Conservation (phyloP, 64 coral and sea anemone species). For the Hydrozoanthus tunicans region DNA sequence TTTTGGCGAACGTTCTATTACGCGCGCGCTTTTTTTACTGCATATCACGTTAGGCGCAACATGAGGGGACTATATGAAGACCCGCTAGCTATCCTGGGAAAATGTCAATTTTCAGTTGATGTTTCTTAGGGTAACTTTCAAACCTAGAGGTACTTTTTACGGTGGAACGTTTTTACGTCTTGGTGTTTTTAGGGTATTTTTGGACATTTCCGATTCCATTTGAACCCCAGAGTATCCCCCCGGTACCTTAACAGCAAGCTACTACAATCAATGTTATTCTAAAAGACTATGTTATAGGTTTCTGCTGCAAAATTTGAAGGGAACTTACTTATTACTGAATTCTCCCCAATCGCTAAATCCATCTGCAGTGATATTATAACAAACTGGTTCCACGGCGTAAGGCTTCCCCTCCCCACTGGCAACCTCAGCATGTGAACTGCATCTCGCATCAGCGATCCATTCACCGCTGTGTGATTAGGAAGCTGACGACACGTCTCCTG, state of each 20-base stretch:
- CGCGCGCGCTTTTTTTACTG: too few relatives aligned
- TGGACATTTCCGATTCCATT: too few relatives aligned
- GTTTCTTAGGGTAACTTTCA: too few relatives aligned
- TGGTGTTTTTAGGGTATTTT: too few relatives aligned
- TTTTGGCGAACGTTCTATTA: too few relatives aligned
- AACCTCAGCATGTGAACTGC: not conserved
- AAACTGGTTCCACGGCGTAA: slow-evolving; percentile 29
- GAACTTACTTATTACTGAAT: not conserved
- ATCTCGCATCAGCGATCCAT: not conserved
- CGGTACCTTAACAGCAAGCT: too few relatives aligned
- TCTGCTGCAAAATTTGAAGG: not conserved
- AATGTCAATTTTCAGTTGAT: too few relatives aligned
- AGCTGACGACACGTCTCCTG: slow-evolving; percentile 6
- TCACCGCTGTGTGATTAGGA: slow-evolving; percentile 1
- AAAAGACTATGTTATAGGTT: not conserved
- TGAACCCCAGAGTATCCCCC: too few relatives aligned
- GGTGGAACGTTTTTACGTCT: not conserved
- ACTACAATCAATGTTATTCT: not conserved
- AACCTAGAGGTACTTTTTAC: not conserved
- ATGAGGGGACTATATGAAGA: too few relatives aligned
- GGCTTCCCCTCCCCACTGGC: not conserved
- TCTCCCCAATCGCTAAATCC: slow-evolving; percentile 10
- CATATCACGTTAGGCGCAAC: too few relatives aligned
- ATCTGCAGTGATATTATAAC: slow-evolving; percentile 19
- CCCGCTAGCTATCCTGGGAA: too few relatives aligned